Percentiles rank a stretch among this genome's conserved stretches.
These are phyloP conservation scores for Galagoides demidoff DNA, from an alignment of 2,797 vertebrate species.

Conservation along the genomic window DNA sequence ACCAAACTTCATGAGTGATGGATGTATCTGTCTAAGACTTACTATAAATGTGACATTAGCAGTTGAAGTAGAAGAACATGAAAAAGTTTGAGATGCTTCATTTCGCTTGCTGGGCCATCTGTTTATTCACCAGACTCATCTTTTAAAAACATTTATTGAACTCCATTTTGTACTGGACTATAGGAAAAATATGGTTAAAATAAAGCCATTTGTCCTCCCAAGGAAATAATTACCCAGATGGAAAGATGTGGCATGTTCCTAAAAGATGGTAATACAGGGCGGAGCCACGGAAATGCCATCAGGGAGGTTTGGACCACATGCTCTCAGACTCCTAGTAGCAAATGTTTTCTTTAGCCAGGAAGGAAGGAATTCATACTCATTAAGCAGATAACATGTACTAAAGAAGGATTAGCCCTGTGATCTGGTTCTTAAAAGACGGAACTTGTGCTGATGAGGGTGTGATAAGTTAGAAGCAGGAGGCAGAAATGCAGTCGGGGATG, in stretches of 20 bases:
- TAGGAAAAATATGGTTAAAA: neutral
- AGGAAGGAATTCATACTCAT: neutral
- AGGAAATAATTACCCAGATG: conserved; percentile 53
- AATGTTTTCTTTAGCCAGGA: neutral
- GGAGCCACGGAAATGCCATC: neutral
- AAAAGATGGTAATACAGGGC: neutral
- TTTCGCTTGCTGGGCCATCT: neutral
- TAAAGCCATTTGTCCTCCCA: conserved; percentile 27
- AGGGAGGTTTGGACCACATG: neutral
- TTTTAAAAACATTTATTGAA: neutral
- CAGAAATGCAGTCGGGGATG: rapidly evolving
- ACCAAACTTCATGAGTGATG: neutral
- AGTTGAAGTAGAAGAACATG: neutral
- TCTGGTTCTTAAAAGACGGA: neutral
- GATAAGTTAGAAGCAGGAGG: neutral
- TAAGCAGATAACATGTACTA: neutral
- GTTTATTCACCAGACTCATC: neutral
- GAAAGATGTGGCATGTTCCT: neutral
- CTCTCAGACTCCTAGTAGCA: neutral
- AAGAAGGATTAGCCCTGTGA: neutral
- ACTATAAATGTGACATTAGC: neutral
- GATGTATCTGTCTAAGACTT: neutral
- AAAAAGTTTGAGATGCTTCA: neutral
- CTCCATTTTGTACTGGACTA: neutral
- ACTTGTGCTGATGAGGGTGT: neutral